Percentiles rank a stretch among this genome's conserved stretches.
Conservation (phyloP, 2,797 vertebrate species). For the Lycodopsis pacificus region DNA sequence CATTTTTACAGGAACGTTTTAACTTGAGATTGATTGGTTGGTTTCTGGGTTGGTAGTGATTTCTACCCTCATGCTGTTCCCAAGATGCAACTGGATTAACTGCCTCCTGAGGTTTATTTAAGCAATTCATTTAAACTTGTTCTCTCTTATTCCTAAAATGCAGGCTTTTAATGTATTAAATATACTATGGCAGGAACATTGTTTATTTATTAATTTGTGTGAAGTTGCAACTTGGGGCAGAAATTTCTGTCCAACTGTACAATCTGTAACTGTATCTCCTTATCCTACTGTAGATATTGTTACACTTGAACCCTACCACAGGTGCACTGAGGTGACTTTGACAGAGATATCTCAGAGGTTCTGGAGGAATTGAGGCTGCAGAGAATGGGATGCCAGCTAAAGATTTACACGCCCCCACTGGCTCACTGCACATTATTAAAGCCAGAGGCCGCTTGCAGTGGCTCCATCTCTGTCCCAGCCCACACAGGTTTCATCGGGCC, state of each 20-base stretch:
- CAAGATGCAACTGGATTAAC: conserved; percentile 7
- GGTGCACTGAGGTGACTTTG: conserved; percentile 74
- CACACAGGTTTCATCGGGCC: conserved; percentile 75
- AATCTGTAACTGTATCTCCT: conserved; percentile 6
- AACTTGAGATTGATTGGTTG: conserved; percentile 1
- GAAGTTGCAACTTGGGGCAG: conserved; percentile 3
- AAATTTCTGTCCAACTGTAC: background rate
- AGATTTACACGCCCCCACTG: conserved; percentile 81
- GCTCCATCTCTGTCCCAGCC: conserved; percentile 76
- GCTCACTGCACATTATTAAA: conserved; percentile 85
- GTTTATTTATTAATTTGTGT: conserved; percentile 11
- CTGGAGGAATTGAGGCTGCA: conserved; percentile 59
- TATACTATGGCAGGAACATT: background rate
- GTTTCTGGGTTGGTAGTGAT: conserved; percentile 9
- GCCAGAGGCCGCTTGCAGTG: conserved; percentile 73
- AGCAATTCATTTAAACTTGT: background rate
- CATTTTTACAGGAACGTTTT: conserved; percentile 15
- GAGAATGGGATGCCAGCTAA: conserved; percentile 77
- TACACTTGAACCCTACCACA: conserved; percentile 59
- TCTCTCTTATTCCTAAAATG: background rate
- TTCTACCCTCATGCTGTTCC: conserved; percentile 6
- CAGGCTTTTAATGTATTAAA: conserved; percentile 3
- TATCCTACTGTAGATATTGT: conserved; percentile 35
- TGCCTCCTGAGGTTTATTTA: conserved; percentile 8
- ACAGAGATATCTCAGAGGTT: conserved; percentile 69